Percentiles rank a stretch among this genome's conserved stretches.
Evolutionary conservation across 2,113 vertebrate genomes (phyloP).

Genomic region (Montifringilla adamsi): DNA sequence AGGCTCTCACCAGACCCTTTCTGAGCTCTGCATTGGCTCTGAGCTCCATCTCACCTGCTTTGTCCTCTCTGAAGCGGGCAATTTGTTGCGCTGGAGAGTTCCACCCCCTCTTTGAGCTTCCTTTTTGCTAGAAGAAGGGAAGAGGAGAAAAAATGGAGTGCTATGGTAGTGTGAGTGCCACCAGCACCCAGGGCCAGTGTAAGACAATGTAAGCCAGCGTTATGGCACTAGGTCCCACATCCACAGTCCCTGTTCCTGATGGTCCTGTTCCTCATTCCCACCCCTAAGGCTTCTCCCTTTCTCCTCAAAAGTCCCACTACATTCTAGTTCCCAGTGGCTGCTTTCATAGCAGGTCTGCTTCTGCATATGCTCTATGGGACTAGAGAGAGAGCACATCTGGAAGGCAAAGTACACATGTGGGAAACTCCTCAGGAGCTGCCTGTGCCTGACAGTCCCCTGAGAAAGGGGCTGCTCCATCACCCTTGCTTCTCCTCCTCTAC

Average conservation of each 20-base stretch:
- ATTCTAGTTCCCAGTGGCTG: conserved; percentile 31
- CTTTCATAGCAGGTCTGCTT: conserved; percentile 41
- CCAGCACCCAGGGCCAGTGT: not conserved
- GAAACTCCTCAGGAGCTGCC: conserved; percentile 29
- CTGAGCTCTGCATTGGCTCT: not conserved
- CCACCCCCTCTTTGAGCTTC: conserved; percentile 56
- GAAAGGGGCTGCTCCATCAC: not conserved
- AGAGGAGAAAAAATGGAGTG: not conserved
- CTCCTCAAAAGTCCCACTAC: conserved; percentile 61
- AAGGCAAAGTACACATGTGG: not conserved
- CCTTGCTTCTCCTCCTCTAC: not conserved
- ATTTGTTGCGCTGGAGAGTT: conserved; percentile 5
- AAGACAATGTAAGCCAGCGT: not conserved
- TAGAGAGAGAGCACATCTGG: conserved; percentile 39
- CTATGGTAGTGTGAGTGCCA: not conserved
- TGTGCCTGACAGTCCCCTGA: rapidly evolving
- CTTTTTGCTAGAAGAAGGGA: conserved; percentile 44
- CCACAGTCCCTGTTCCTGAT: not conserved
- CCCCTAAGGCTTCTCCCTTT: conserved; percentile 19
- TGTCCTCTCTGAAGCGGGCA: not conserved
- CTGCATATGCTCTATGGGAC: conserved; percentile 30
- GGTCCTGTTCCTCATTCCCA: conserved; percentile 30
- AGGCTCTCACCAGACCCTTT: not conserved
- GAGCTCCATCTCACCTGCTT: conserved; percentile 16
- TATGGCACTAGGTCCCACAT: not conserved